A percentile compares a stretch with the other conserved stretches of the same genome.
phyloP scores from a whole-genome alignment of 2,113 vertebrate genomes.

The Notarius quadriscutis region DNA sequence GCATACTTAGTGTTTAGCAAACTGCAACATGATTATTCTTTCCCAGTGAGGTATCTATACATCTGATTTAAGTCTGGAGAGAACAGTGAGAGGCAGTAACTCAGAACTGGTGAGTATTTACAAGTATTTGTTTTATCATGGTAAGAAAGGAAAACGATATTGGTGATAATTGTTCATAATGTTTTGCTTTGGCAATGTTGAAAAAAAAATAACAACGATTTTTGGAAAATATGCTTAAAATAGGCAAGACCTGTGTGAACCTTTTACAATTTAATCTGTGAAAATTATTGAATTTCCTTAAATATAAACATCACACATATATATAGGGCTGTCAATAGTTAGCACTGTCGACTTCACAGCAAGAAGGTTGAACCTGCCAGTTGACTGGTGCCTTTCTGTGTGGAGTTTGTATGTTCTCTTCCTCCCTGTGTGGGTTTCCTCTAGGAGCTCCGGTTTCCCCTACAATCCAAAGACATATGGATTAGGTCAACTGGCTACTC shows the following conservation, averaged over 20 bases:
- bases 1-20: constrained; percentile 40
- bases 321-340: too few species aligned
- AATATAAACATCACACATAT: background rate
- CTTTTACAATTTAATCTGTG: background rate
- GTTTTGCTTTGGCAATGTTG: background rate
- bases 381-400: too few species aligned
- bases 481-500: too few species aligned
- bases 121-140: background rate
- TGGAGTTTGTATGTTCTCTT: too few species aligned
- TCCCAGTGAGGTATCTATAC: background rate
- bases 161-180: background rate
- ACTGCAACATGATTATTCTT: background rate
- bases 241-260: background rate
- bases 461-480: too few species aligned
- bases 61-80: background rate
- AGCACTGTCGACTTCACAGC: too few species aligned
- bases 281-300: background rate
- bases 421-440: too few species aligned
- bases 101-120: background rate
- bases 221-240: background rate
- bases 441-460: too few species aligned
- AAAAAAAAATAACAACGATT: background rate
- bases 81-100: too few species aligned
- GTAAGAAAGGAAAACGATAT: background rate
- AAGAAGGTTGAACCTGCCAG: too few species aligned